Base-by-base conservation (phyloP, 1,140 invertebrate species). In the Apis florea region DNA sequence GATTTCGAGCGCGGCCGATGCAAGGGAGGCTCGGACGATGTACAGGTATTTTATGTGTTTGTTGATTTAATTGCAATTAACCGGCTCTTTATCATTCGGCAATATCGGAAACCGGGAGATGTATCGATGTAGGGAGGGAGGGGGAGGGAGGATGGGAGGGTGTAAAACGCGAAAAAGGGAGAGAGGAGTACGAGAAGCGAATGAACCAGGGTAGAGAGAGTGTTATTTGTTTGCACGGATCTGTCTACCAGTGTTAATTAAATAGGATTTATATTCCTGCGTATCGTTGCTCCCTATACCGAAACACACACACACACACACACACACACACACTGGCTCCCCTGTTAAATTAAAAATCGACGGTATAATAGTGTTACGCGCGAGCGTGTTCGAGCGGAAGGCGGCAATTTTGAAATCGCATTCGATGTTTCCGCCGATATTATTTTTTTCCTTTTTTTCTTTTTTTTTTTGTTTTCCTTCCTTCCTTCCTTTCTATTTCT, bases 51-150 rank as follows among this genome's bases (percentile, higher is more conserved):
- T 83, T 83, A 85, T 85, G 71, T 67, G 75, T 76, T 79, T 83
- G 83, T 84, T 82, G 59, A 80, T 84, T 84, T 85, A 83, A 84
- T 88, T 82, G 83, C 77, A 88, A 88, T 86, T 85, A 73, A 86
- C 82, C 69, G 79, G 59, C 68, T 84, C 76, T 86, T 82, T 84
- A 88, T 88, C 81, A 86, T 83, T 88, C 78, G 72, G 64, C 63
- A 81, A 85, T 84, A 86, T 84, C 82, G 66, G 69, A 74, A 80
- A 68, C 53, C 31, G 72, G 51, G 72, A 80, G 66, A 56, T 68
- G 56, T 13, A 77, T 24, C 58, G 78, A 17, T 47, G 31, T 40
- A 40, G 31, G 1, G 15, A 21, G 61, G 21, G 31, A 15, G 8
- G 17, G 4, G 51, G 51, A 2, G 31, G 2, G 4, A 5, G 31